Evolutionary conservation across 1,140 invertebrate genomes (phyloP), one percentile per base, ranked within the genome.

Genomic region (Ostrea edulis): DNA sequence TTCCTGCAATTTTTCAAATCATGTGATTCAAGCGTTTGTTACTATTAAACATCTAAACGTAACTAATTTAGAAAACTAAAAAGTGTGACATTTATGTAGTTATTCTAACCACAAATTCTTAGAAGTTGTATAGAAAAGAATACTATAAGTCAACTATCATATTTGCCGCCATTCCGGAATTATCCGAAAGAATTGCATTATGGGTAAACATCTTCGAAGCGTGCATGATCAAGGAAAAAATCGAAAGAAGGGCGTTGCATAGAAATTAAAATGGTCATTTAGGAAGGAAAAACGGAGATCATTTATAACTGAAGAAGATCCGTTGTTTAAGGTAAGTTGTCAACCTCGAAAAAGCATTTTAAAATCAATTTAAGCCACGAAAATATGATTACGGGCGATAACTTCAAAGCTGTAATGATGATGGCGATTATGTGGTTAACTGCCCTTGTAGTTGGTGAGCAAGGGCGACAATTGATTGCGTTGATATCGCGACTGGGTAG

Each of bases 181-280:
- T 22, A 52, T n/a, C 82, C 82, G 82, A 83, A 55, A 68, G 84
- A 29, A 53, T 81, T 85, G 89, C 89, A 90, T 88, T 58, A 44
- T 90, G 89, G 89, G 89, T 90, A 88, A 86, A 71, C 54, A 86
- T 85, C 58, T 82, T 35, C 22, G 53, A 65, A 86, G 89, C 89
- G 89, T 90, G 89, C 89, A 81, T 58, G 84, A 71, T 81, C 87
- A 44, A 77, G 86, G 55, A 86, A 68, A 90, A 82, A 89, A 89
- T 82, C 29, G 86, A 25, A 55, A 29, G 22, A 86, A 82, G 20
- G 65, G 44, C 25, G 35, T 53, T 54, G 17, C 20, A 9, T 22
- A 20, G 29, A 29, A 54, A 25, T 77, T 85, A 85, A 22, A 44
- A 44, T 62, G 20, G 58, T 55, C 81, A 77, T 65, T 83, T 83